These are phyloP conservation scores for Coelogynopora nodosa DNA, from an alignment of 2,888 invertebrate species.

Conservation along the genomic window DNA sequence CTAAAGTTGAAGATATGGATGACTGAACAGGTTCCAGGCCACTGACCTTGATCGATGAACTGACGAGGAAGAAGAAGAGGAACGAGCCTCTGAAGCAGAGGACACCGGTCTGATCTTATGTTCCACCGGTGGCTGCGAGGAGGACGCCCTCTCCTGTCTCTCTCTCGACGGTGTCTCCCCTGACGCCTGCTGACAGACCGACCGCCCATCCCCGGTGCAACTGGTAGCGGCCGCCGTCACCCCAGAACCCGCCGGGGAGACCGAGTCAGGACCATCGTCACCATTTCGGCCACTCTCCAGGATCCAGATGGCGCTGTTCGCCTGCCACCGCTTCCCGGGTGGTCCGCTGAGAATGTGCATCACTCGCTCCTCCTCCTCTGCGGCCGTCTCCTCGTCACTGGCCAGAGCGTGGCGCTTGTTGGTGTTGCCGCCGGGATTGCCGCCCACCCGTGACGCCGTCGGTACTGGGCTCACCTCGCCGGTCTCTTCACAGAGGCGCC, in stretches of 20 bases:
- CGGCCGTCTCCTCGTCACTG: not conserved
- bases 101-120: not conserved
- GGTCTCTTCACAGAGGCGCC: conserved; percentile 75
- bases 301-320: not conserved
- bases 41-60: no score
- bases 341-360: conserved; percentile 8
- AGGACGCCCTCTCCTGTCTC: not conserved
- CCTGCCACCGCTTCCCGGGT: not conserved
- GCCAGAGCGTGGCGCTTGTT: not conserved
- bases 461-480: conserved; percentile 64
- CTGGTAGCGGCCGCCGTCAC: not conserved
- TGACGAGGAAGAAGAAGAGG: not conserved
- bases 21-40: no score
- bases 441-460: not conserved
- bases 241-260: not conserved
- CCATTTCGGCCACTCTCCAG: not conserved
- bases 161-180: not conserved
- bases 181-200: not conserved
- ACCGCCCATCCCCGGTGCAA: not conserved
- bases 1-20: no score
- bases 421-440: no score
- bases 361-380: conserved; percentile 17
- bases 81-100: not conserved
- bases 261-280: not conserved
- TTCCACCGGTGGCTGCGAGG: not conserved